Evolutionary conservation across 2,113 vertebrate genomes (phyloP).

Genomic region (Psilopsiagon aymara): DNA sequence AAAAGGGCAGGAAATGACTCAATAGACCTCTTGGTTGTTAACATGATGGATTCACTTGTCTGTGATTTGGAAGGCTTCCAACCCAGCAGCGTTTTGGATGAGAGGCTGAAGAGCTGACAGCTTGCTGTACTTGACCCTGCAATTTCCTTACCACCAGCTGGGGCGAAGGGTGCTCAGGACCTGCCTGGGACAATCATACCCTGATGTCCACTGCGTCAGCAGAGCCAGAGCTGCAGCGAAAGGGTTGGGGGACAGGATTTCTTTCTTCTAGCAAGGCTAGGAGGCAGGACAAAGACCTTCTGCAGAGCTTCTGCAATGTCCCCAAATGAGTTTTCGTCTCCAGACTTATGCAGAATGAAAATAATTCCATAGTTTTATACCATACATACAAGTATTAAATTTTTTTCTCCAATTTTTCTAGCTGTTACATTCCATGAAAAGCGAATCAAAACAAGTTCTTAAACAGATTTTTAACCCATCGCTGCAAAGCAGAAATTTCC

Average conservation of each 20-base stretch:
- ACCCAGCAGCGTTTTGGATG: rapidly evolving
- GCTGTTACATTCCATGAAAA: not conserved
- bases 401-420: not conserved
- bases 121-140: not conserved
- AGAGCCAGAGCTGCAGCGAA: not conserved
- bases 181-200: rapidly evolving
- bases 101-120: not conserved
- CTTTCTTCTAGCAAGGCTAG: not conserved
- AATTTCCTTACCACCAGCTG: not conserved
- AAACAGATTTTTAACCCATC: not conserved
- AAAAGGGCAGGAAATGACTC: not conserved
- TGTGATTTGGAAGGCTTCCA: not conserved
- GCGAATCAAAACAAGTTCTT: not conserved
- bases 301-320: not conserved
- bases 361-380: not conserved
- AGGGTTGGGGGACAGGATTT: rapidly evolving
- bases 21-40: not conserved
- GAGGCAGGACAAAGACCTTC: not conserved
- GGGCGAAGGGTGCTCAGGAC: not conserved
- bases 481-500: not conserved
- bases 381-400: not conserved
- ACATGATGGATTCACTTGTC: not conserved
- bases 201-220: not conserved
- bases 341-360: not conserved
- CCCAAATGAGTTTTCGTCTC: not conserved